Base-by-base conservation (phyloP, 2,113 vertebrate genomes). In the human region DNA sequence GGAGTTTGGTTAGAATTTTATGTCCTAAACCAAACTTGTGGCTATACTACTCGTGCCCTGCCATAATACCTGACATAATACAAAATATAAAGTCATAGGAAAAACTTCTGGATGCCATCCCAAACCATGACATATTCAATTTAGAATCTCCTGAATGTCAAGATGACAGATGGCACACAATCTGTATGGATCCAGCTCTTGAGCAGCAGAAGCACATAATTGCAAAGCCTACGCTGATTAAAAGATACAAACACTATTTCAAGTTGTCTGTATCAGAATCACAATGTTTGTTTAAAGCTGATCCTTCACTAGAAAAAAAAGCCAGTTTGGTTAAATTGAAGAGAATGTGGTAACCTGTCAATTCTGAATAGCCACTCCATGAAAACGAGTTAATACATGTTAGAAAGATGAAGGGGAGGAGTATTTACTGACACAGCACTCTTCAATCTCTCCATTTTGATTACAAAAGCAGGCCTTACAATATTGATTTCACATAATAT, bases 401-500 rank as follows among this genome's bases (percentile, higher is more conserved):
- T 98, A 98, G 98, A 97, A 96, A 92, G 57, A 97, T 93, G 97
- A 38, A 92, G 75, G 81, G 85, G 91, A 92, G 73, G 97, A 97
- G 97, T 97, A 97, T 90, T 98, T 96, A 98, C 98, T 98, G 99
- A 99, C 98, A 99, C 99, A 98, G 99, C 97, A 98, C 98, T 98
- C 98, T 98, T 98, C 98, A 96, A 95, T 98, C 98, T 98, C 98
- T 93, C 98, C 98, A 98, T 98, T 98, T 97, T 97, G 98, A 99
- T 99, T 99, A 99, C 98, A 99, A 99, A 99, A 99, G 99, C 99
- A 99, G 98, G 98, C 98, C 97, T 98, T 98, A 99, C 97, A 99
- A 99, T 99, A 99, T 75, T 96, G 98, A 98, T 99, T 98, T 99
- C 98, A 97, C 98, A 98, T 97, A 97, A 99, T 98, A 98, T 99